Conservation (phyloP, 2,888 invertebrate species). For the Bursaphelenchus okinawaensis region DNA sequence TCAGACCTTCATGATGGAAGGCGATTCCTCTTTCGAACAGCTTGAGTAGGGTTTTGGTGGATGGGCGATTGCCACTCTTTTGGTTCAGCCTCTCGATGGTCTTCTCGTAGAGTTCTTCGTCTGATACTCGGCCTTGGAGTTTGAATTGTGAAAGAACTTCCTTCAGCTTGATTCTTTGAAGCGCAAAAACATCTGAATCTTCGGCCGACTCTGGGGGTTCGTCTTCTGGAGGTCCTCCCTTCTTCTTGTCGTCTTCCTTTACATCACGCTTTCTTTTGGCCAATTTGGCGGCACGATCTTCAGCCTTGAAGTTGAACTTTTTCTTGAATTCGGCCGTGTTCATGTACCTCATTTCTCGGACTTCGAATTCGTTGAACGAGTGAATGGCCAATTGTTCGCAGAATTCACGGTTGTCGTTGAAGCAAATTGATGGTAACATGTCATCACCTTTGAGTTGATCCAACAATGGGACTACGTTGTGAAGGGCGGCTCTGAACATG, state of each 20-base stretch:
- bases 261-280: conserved; percentile 52
- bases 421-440: conserved; percentile 53
- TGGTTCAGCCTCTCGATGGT: conserved; percentile 39
- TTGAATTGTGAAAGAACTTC: conserved; percentile 47
- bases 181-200: conserved; percentile 41
- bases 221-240: conserved; percentile 23
- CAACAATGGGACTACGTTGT: conserved; percentile 46
- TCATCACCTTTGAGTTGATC: conserved; percentile 43
- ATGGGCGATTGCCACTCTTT: conserved; percentile 20
- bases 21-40: conserved; percentile 55
- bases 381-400: conserved; percentile 46
- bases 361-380: conserved; percentile 41
- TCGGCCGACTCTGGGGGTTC: conserved; percentile 23
- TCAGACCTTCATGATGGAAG: conserved; percentile 53
- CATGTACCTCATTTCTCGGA: conserved; percentile 40
- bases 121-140: conserved; percentile 36
- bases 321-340: conserved; percentile 48
- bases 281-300: conserved; percentile 45
- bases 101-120: conserved; percentile 46
- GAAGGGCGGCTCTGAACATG: conserved; percentile 32
- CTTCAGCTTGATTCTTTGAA: conserved; percentile 42
- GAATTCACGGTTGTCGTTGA: conserved; percentile 53
- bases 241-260: conserved; percentile 38
- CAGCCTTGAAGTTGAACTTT: conserved; percentile 50
- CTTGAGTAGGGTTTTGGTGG: conserved; percentile 36